These are phyloP conservation scores for Zeuzera pyrina DNA, from an alignment of 2,888 invertebrate genomes.

Conservation along the genomic window DNA sequence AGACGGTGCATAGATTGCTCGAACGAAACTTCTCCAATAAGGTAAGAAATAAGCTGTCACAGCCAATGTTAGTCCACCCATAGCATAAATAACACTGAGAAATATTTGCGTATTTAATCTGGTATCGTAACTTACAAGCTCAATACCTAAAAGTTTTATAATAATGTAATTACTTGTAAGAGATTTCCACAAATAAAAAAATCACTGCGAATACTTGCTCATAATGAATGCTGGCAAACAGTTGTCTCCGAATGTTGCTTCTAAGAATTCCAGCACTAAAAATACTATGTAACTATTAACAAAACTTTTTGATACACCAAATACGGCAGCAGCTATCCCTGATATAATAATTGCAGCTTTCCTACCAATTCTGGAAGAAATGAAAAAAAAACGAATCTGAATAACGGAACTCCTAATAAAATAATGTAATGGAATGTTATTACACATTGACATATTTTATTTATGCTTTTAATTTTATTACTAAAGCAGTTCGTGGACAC, in stretches of 20 bases:
- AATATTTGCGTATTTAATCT: slow-evolving; percentile 26
- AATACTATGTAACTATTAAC: slow-evolving; percentile 64
- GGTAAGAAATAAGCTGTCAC: slow-evolving; percentile 75
- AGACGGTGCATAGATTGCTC: slow-evolving; percentile 79
- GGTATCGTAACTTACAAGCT: slow-evolving; percentile 36
- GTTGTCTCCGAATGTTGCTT: slow-evolving; percentile 44
- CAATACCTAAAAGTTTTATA: slow-evolving; percentile 35
- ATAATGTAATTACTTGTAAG: background rate
- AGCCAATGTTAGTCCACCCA: slow-evolving; percentile 76
- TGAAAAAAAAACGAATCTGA: background rate
- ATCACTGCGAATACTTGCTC: slow-evolving; percentile 14
- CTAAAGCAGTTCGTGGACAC: too few species aligned
- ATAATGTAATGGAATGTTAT: background rate
- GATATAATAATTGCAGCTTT: slow-evolving; percentile 63
- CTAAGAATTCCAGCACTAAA: slow-evolving; percentile 69
- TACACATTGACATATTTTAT: too few species aligned
- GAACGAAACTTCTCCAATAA: slow-evolving; percentile 79
- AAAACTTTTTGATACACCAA: slow-evolving; percentile 70
- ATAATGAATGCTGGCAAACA: slow-evolving; percentile 25
- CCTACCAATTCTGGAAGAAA: slow-evolving; percentile 56
- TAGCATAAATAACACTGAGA: slow-evolving; percentile 69
- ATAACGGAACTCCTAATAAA: background rate
- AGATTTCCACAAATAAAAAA: background rate
- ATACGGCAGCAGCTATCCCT: slow-evolving; percentile 58
- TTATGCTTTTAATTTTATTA: too few species aligned